Evolutionary conservation across 2,113 vertebrate species (phyloP).

Genomic region (Stercorarius parasiticus): DNA sequence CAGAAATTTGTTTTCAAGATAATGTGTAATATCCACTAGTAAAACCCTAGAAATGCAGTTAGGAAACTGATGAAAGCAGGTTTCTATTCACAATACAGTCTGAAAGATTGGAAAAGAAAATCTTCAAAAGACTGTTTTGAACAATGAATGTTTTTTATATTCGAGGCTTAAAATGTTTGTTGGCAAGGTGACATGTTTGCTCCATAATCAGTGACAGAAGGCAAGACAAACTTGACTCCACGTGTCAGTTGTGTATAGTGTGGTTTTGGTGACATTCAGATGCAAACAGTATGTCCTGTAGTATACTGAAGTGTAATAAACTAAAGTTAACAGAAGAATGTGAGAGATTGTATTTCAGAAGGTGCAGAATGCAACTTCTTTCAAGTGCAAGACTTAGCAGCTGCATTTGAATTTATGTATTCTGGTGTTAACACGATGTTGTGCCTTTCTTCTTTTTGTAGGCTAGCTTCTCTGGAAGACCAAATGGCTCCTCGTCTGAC

Average conservation of each 20-base stretch:
- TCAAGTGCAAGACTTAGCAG: neutral
- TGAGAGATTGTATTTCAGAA: neutral
- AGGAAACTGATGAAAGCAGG: neutral
- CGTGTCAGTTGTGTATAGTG: fast-evolving
- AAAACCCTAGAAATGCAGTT: neutral
- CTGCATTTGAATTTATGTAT: neutral
- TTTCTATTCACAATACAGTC: neutral
- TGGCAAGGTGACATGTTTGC: neutral
- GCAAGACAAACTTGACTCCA: neutral
- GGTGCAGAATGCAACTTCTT: neutral
- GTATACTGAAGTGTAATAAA: neutral
- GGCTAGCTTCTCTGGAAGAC: slow-evolving; percentile 46
- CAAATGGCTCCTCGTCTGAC: neutral
- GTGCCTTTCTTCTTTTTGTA: neutral
- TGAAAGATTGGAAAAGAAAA: neutral
- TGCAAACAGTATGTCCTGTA: neutral
- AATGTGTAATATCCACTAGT: neutral
- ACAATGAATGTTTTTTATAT: neutral
- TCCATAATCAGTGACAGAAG: neutral
- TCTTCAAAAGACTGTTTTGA: neutral
- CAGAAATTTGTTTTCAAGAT: neutral
- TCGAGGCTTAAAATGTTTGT: neutral
- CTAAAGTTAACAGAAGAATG: neutral
- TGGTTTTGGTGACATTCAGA: neutral
- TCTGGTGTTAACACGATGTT: neutral